These are phyloP conservation scores for Eupithecia abbreviata DNA, from an alignment of 2,888 invertebrate species.

Conservation along the genomic window DNA sequence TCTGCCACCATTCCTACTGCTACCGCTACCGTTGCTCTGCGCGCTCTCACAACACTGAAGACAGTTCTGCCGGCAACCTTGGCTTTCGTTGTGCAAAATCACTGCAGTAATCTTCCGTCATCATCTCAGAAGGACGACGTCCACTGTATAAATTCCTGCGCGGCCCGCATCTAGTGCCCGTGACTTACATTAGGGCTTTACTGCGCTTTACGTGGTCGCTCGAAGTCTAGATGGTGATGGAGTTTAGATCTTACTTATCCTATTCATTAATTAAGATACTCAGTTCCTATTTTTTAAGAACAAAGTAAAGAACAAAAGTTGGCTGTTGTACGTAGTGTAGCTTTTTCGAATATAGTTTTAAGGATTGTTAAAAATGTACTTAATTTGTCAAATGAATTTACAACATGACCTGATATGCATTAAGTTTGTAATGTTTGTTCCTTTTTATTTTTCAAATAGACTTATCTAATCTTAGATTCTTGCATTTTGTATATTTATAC, in stretches of 20 bases:
- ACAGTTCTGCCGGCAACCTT: slow-evolving; percentile 96
- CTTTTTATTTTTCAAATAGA: not conserved
- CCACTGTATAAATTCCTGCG: not conserved
- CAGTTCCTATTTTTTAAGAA: not conserved
- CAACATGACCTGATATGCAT: not conserved
- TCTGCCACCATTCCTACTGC: slow-evolving; percentile 95
- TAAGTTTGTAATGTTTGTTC: slow-evolving; percentile 22
- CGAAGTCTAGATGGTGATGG: not conserved
- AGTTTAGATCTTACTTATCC: not conserved
- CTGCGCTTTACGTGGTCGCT: too few species aligned
- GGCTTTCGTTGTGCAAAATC: slow-evolving; percentile 95
- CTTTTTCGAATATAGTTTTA: not conserved
- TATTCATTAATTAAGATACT: not conserved
- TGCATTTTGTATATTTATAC: slow-evolving; percentile 5
- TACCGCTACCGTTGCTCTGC: slow-evolving; percentile 97
- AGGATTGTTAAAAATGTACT: slow-evolving; percentile 24
- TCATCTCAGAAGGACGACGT: not conserved
- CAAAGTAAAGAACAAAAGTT: not conserved
- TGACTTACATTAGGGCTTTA: not conserved
- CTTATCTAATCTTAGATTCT: not conserved
- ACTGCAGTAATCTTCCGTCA: slow-evolving; percentile 25
- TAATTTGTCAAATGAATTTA: slow-evolving; percentile 31
- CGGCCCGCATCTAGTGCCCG: not conserved
- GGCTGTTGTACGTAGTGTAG: not conserved
- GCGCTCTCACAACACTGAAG: slow-evolving; percentile 96